phyloP scores from a whole-genome alignment of 2,888 invertebrate species.

The Drosophila ustulata region DNA sequence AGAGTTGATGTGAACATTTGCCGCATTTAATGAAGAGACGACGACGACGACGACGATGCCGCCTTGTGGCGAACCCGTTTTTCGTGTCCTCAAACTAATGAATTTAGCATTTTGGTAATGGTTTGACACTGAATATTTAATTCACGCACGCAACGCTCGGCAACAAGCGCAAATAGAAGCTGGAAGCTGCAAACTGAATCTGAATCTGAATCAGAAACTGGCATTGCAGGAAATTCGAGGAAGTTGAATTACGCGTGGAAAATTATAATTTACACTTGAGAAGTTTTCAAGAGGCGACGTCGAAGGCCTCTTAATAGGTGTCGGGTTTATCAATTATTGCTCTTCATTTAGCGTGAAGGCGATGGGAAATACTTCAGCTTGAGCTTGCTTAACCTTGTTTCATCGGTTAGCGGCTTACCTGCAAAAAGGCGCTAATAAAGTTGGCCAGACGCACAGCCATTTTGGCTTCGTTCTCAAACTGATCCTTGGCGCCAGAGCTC shows the following conservation, averaged over 20 bases:
- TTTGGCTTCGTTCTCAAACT: slow-evolving; percentile 97
- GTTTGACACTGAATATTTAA: slow-evolving; percentile 84
- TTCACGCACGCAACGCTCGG: slow-evolving; percentile 69
- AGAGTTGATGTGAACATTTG: slow-evolving; percentile 32
- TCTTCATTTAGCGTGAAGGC: slow-evolving; percentile 77
- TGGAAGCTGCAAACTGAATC: not conserved
- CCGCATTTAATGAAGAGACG: slow-evolving; percentile 67
- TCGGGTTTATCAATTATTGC: slow-evolving; percentile 80
- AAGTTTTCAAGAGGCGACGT: slow-evolving; percentile 77
- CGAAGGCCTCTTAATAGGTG: slow-evolving; percentile 79
- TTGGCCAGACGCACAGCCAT: slow-evolving; percentile 98
- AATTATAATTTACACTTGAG: slow-evolving; percentile 84
- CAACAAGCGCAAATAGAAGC: slow-evolving; percentile 43
- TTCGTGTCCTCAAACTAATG: slow-evolving; percentile 82
- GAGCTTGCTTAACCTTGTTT: not conserved
- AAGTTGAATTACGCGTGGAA: slow-evolving; percentile 83
- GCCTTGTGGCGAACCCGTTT: slow-evolving; percentile 80
- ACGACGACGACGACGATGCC: slow-evolving; percentile 41
- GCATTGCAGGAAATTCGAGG: slow-evolving; percentile 82
- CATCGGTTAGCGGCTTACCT: slow-evolving; percentile 86
- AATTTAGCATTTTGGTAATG: slow-evolving; percentile 79
- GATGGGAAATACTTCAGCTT: slow-evolving; percentile 59
- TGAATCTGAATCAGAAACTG: slow-evolving; percentile 63
- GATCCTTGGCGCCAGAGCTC: slow-evolving; percentile 93
- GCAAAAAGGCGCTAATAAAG: slow-evolving; percentile 97